Conservation (phyloP, 2,797 vertebrate genomes). For the Strix occidentalis region DNA sequence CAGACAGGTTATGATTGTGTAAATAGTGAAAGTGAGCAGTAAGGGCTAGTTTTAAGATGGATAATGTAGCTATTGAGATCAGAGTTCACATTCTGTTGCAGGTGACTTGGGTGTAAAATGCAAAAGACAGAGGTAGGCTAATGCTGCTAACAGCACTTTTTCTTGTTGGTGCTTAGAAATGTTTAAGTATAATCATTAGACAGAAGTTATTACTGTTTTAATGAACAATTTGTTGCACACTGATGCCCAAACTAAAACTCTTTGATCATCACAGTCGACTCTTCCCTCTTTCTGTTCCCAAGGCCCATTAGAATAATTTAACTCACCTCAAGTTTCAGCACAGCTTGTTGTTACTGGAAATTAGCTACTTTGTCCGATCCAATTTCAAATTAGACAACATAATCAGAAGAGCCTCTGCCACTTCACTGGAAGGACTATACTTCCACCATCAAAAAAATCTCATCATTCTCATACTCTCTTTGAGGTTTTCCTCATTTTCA, state of each 20-base stretch:
- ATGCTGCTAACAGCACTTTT: not conserved
- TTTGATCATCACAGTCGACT: slow-evolving; percentile 21
- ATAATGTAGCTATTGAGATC: not conserved
- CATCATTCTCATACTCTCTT: not conserved
- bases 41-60: not conserved
- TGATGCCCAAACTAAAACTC: not conserved
- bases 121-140: not conserved
- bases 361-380: slow-evolving; percentile 2
- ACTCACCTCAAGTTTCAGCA: not conserved
- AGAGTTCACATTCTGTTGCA: not conserved
- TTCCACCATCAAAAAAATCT: slow-evolving; percentile 8
- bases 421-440: not conserved
- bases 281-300: slow-evolving; percentile 16
- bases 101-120: not conserved
- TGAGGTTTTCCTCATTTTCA: not conserved
- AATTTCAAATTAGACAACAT: slow-evolving; percentile 14
- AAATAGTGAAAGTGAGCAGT: not conserved
- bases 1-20: not conserved
- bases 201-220: slow-evolving; percentile 20
- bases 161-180: not conserved
- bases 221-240: slow-evolving; percentile 31
- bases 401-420: slow-evolving; percentile 23
- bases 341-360: slow-evolving; percentile 32
- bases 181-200: slow-evolving; percentile 10
- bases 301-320: slow-evolving; percentile 34